A percentile compares a stretch with the other conserved stretches of the same genome.
Evolutionary conservation across 1,140 invertebrate genomes (phyloP).

Genomic region (Lamellibrachia luymesi): DNA sequence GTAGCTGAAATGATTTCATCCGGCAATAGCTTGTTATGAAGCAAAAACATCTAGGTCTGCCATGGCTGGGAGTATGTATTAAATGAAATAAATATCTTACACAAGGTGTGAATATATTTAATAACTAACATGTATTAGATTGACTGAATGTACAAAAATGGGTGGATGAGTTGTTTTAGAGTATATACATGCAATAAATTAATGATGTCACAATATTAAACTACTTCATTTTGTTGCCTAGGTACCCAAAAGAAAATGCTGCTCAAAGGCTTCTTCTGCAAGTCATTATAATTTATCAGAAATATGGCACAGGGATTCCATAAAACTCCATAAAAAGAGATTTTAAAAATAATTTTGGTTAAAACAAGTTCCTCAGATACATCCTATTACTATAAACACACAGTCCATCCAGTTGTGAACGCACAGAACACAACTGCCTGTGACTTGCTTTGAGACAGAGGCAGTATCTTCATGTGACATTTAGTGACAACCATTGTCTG

Average conservation of each 20-base stretch:
- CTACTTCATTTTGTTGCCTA: neutral
- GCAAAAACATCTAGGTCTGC: too few species aligned
- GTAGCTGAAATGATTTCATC: too few species aligned
- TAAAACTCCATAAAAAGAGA: neutral
- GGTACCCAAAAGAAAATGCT: neutral
- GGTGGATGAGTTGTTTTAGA: too few species aligned
- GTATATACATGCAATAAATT: too few species aligned
- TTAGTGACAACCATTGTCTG: neutral
- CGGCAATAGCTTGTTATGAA: too few species aligned
- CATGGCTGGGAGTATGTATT: too few species aligned
- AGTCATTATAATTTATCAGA: neutral
- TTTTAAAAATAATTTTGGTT: neutral
- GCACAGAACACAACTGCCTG: neutral
- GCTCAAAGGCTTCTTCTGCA: neutral
- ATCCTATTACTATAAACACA: neutral
- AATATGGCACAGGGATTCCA: neutral
- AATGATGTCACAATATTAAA: too few species aligned
- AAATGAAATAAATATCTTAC: too few species aligned
- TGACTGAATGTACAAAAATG: too few species aligned
- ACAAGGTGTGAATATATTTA: too few species aligned
- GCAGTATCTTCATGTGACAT: neutral
- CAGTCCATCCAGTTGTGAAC: neutral
- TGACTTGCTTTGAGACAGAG: neutral
- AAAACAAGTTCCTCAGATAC: neutral
- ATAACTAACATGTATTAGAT: too few species aligned